Evolutionary conservation across 2,113 vertebrate genomes (phyloP).

Genomic region (Actenoides hombroni): DNA sequence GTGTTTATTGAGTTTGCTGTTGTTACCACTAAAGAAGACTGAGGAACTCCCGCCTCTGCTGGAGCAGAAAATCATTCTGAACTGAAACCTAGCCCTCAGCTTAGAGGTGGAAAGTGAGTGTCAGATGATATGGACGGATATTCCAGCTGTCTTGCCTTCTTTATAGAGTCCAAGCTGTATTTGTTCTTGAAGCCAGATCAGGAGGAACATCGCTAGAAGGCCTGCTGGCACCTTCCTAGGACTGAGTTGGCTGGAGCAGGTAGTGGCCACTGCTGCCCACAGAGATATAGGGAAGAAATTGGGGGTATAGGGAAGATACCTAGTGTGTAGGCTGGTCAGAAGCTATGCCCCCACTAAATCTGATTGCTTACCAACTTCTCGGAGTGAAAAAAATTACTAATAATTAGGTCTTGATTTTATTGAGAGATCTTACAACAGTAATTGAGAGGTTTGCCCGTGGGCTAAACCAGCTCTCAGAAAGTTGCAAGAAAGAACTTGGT

Average conservation of each 20-base stretch:
- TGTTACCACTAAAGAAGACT: background rate
- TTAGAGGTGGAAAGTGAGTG: background rate
- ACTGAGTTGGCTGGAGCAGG: background rate
- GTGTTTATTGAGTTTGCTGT: background rate
- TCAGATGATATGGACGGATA: background rate
- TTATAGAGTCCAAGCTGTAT: background rate
- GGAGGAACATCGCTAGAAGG: background rate
- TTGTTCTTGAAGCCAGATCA: background rate
- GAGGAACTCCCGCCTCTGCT: background rate
- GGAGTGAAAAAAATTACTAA: background rate
- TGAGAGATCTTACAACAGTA: background rate
- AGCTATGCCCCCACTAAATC: background rate
- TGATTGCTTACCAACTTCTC: background rate
- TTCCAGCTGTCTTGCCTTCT: background rate
- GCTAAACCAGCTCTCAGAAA: background rate
- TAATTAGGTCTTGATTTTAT: background rate
- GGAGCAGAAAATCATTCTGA: background rate
- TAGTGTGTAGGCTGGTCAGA: background rate
- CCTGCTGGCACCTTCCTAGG: background rate
- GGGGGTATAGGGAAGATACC: background rate
- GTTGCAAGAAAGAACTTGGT: background rate
- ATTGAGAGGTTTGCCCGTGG: background rate
- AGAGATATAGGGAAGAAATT: background rate
- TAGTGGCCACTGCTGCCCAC: background rate
- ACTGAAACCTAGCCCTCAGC: background rate